These are phyloP conservation scores for Mactromeris polynyma DNA, from an alignment of 2,888 invertebrate species.

Conservation along the genomic window DNA sequence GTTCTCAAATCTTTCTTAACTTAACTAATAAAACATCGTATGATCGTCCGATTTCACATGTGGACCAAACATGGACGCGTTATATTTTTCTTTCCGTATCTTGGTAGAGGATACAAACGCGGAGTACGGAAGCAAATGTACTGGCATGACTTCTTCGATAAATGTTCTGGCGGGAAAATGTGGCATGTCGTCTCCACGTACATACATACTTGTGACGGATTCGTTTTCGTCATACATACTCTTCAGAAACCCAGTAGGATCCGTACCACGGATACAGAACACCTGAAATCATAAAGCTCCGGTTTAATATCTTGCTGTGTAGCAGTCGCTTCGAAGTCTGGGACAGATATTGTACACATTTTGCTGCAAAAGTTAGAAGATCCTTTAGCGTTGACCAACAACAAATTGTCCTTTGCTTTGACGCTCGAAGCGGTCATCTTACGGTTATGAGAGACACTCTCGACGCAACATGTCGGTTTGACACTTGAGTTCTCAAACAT, in stretches of 20 bases:
- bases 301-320: not conserved
- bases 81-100: slow-evolving; percentile 69
- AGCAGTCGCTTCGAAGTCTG: too few species aligned
- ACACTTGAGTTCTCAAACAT: too few species aligned
- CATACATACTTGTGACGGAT: slow-evolving; percentile 76
- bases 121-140: slow-evolving; percentile 83
- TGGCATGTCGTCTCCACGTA: slow-evolving; percentile 85
- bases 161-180: slow-evolving; percentile 81
- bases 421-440: too few species aligned
- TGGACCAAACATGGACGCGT: slow-evolving; percentile 72
- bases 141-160: slow-evolving; percentile 81
- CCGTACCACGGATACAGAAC: slow-evolving; percentile 82
- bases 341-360: too few species aligned
- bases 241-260: slow-evolving; percentile 80
- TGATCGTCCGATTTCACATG: slow-evolving; percentile 70
- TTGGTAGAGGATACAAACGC: slow-evolving; percentile 76
- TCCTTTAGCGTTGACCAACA: too few species aligned
- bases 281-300: slow-evolving; percentile 70
- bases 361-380: too few species aligned
- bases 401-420: too few species aligned
- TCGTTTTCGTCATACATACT: slow-evolving; percentile 77
- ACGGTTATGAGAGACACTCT: too few species aligned
- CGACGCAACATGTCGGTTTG: too few species aligned
- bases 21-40: slow-evolving; percentile 68
- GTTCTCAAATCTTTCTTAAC: not conserved